Evolutionary conservation across 2,113 vertebrate genomes (phyloP).

Genomic region (Eidolon helvum): DNA sequence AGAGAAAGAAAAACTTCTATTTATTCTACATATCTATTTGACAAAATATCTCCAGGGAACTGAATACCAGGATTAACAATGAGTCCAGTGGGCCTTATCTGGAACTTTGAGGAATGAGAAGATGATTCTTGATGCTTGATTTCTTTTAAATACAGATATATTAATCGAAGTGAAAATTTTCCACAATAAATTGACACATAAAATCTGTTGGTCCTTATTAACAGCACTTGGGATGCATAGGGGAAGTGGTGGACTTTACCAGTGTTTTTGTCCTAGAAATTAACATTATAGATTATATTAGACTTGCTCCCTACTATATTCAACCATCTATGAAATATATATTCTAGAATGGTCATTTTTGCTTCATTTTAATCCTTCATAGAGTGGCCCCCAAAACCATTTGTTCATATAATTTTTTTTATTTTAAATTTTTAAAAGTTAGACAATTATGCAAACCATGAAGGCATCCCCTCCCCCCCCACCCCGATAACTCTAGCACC

Average conservation of each 20-base stretch:
- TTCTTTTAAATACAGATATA: conserved; percentile 3
- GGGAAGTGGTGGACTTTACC: not conserved
- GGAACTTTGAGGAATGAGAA: not conserved
- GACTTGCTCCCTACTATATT: not conserved
- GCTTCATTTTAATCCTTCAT: not conserved
- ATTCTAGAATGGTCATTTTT: not conserved
- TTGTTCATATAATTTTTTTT: conserved; percentile 25
- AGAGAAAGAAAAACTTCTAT: not conserved
- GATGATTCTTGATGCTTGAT: not conserved
- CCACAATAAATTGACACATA: not conserved
- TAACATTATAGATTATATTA: not conserved
- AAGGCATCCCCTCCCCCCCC: too few relatives aligned
- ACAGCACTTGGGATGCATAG: not conserved
- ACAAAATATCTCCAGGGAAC: not conserved
- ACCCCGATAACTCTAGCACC: too few relatives aligned
- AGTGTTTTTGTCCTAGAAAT: not conserved
- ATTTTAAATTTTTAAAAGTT: too few relatives aligned
- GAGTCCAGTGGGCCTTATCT: not conserved
- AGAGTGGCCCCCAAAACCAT: not conserved
- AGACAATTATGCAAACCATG: too few relatives aligned
- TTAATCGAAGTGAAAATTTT: not conserved
- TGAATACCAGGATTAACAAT: not conserved
- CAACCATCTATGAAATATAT: not conserved
- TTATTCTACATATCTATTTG: not conserved
- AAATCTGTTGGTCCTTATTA: not conserved